Conservation (phyloP, 2,888 invertebrate genomes). For the Diarsia rubi region DNA sequence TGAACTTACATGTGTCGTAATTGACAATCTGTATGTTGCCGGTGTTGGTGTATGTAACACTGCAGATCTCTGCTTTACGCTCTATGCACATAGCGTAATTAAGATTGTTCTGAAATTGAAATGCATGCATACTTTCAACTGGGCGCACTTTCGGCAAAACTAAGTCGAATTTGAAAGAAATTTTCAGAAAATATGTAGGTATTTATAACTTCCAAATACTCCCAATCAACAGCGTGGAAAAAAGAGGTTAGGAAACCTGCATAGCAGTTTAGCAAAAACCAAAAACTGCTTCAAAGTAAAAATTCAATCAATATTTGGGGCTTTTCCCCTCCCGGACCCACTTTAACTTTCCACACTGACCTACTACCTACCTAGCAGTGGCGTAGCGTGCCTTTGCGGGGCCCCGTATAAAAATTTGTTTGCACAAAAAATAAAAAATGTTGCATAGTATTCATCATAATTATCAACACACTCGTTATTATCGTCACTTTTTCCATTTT, state of each 20-base stretch:
- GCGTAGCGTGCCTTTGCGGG: too few species aligned
- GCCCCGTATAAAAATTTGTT: too few species aligned
- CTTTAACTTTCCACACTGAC: not conserved
- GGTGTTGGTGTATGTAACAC: conserved; percentile 92
- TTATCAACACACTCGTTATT: too few species aligned
- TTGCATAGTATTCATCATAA: too few species aligned
- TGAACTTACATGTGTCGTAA: conserved; percentile 91
- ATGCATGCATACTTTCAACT: conserved; percentile 9
- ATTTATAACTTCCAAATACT: not conserved
- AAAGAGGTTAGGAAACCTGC: not conserved
- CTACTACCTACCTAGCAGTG: too few species aligned
- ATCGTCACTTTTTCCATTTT: too few species aligned
- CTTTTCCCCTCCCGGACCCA: not conserved
- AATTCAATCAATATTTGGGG: not conserved
- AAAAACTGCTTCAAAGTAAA: not conserved
- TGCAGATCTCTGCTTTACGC: conserved; percentile 92
- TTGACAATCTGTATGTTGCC: conserved; percentile 93
- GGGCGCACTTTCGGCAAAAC: not conserved
- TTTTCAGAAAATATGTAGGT: not conserved
- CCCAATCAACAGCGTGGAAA: not conserved
- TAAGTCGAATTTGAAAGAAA: not conserved
- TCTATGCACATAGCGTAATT: conserved; percentile 94
- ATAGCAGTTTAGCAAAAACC: not conserved
- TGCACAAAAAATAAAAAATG: too few species aligned
- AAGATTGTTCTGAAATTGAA: conserved; percentile 92